Evolutionary conservation across 2,113 vertebrate species (phyloP).

Genomic region (Diadophis punctatus): DNA sequence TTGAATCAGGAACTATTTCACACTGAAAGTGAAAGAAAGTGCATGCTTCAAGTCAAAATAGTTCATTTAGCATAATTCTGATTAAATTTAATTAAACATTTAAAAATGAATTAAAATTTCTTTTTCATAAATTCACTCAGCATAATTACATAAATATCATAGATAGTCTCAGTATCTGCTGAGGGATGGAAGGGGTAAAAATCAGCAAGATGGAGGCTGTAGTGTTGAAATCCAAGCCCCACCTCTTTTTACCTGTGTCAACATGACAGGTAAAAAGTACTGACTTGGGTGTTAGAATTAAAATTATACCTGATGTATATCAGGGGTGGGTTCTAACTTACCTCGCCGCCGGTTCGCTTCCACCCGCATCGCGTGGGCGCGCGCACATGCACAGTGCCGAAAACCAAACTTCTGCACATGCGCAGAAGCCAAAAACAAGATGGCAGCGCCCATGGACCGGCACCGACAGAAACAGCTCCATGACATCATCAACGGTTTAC

Average conservation of each 20-base stretch:
- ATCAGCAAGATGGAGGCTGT: background rate
- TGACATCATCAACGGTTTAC: no score
- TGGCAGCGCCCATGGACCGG: no score
- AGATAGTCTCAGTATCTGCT: background rate
- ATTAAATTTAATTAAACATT: background rate
- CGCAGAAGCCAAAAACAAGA: no score
- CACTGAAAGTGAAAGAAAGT: background rate
- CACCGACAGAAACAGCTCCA: no score
- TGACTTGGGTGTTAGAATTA: conserved; percentile 59
- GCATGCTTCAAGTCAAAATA: background rate
- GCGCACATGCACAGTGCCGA: no score
- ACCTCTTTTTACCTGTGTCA: background rate
- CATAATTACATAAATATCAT: background rate
- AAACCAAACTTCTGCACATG: no score
- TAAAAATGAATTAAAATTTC: background rate
- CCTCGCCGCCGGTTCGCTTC: no score
- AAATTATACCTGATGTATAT: conserved; percentile 47
- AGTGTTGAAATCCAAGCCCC: background rate
- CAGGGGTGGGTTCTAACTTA: no score
- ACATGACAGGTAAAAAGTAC: background rate
- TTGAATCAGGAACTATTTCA: background rate
- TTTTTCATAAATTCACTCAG: background rate
- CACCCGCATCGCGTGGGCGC: no score
- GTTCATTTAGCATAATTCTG: background rate
- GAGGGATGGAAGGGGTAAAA: background rate